Evolutionary conservation across 2,888 invertebrate genomes (phyloP).

Genomic region (Labia minor): DNA sequence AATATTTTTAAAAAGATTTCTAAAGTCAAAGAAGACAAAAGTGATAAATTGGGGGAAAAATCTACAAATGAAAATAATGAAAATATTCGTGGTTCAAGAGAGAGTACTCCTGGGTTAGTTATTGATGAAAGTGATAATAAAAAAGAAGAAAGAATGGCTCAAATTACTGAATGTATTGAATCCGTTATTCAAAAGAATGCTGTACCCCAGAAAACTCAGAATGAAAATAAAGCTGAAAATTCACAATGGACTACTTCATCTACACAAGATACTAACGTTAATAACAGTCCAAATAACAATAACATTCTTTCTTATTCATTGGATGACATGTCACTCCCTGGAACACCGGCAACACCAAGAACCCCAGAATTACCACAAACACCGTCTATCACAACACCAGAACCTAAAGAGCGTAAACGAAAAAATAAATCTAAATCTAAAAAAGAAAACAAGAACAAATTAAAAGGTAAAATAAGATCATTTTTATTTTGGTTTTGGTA

Average conservation of each 20-base stretch:
- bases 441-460: constrained; percentile 32
- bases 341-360: constrained; percentile 45
- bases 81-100: constrained; percentile 19
- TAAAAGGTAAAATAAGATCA: neutral
- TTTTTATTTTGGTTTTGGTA: neutral
- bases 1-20: constrained; percentile 83
- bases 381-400: constrained; percentile 29
- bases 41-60: constrained; percentile 42
- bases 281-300: constrained; percentile 17
- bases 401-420: constrained; percentile 46
- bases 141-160: constrained; percentile 26
- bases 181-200: constrained; percentile 29
- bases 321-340: constrained; percentile 43
- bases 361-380: constrained; percentile 48
- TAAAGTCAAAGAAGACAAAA: constrained; percentile 53
- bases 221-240: constrained; percentile 33
- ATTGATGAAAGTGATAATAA: constrained; percentile 27
- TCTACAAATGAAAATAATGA: constrained; percentile 22
- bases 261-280: constrained; percentile 28
- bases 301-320: neutral
- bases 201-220: neutral
- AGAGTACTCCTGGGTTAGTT: constrained; percentile 25
- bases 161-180: constrained; percentile 29
- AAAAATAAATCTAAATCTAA: constrained; percentile 34
- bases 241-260: constrained; percentile 35